Base-by-base conservation (phyloP, 2,888 invertebrate species). In the Furcula furcula region DNA sequence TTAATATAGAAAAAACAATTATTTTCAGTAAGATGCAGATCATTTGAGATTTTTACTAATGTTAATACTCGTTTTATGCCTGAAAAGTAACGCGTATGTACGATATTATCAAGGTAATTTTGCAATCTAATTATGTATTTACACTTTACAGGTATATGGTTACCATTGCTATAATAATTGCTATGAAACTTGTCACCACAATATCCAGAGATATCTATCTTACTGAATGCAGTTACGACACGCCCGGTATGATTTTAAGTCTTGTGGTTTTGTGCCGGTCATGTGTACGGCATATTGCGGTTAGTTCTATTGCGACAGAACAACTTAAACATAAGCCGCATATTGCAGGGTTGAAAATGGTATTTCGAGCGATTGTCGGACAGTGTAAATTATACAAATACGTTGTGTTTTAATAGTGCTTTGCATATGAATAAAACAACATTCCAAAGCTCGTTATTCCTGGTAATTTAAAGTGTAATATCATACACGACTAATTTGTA, bases 161-260 rank as follows among this genome's bases (percentile, higher is more conserved):
- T 52, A 53, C n/a, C n/a, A 33, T 42, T 32, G 36, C n/a, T n/a
- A n/a, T n/a, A n/a, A n/a, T n/a, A n/a, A n/a, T n/a, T 39, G 36
- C 39, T 49, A 49, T 48, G 46, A 43, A 55, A 51, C 47, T 40
- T 51, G 53, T 55, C 42, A 48, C 51, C 60, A 47, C 52, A 60
- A 45, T 51, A 36, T 43, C 36, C 52, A 55, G 60, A n/a, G n/a
- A 58, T 61, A 58, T 46, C 44, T 55, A 55, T 55, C 56, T 60
- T 47, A 44, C 37, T 37, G 40, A 43, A 43, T 31, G 25, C 36
- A 40, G 40, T 61, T 65, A 54, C 67, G 55, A 62, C 55, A 65
- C 48, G 42, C 44, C 40, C 41, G 35, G 46, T 50, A 48, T 33
- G 53, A 60, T 55, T 62, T 61, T 48, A 50, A 57, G 55, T 62